Evolutionary conservation across 2,797 vertebrate species (phyloP), one percentile per base, ranked within the genome.

Genomic region (Oceanodroma leucorhoa): DNA sequence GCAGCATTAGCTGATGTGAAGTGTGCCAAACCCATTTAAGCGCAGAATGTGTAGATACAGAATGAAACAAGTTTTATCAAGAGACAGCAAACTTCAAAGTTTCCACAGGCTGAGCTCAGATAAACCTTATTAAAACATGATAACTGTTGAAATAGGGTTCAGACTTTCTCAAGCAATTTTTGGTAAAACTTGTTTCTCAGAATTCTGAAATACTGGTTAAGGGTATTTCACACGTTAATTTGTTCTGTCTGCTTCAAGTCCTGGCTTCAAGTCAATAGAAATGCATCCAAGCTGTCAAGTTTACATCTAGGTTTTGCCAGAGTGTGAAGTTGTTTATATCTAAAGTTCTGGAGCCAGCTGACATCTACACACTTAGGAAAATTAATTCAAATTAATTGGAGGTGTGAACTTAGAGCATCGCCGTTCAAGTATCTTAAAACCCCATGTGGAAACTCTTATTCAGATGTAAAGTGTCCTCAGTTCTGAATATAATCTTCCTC

Each of bases 341-440:
- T 82, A 87, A 90, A 84, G 71, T 95, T 96, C 93, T 96, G 94
- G 88, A 96, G 91, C 94, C 93, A 94, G 91, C 85, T 97, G 95
- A 96, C 93, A 96, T 94, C 94, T 90, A 97, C 89, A 94, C 90
- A 94, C 95, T 96, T 95, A 95, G 80, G 87, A 94, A 96, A 95
- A 96, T 96, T 96, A 97, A 96, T 95, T 96, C 93, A 96, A 91
- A 96, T 96, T 97, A 97, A 96, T 96, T 94, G 95, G 80, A 97
- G 91, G 89, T 96, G 96, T 96, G 94, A 97, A 93, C 95, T 96
- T 94, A 67, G 70, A 97, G 92, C 90, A 94, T 87, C 16, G 0
- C 89, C 85, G 92, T 95, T 96, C 86, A 93, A 96, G 94, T 89
- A 91, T 94, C 95, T 93, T 93, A 94, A 97, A 96, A 86, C 55